Conservation (phyloP, 2,888 invertebrate genomes). For the Pachycephus smyrnensis region DNA sequence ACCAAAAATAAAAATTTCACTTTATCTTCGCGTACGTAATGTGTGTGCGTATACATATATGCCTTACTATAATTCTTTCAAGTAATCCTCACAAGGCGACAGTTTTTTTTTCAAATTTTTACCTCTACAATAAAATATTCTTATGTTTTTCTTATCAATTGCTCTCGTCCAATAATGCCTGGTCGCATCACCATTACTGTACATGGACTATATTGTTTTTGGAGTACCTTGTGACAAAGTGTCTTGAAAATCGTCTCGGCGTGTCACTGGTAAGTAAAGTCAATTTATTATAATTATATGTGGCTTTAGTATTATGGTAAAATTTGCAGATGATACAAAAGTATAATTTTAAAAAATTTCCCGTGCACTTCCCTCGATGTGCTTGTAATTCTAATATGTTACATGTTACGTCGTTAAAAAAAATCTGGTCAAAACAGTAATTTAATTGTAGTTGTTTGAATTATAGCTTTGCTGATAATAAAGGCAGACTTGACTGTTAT, state of each 20-base stretch:
- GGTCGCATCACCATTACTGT: background rate
- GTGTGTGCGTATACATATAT: background rate
- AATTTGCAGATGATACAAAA: background rate
- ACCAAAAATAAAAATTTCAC: constrained; percentile 41
- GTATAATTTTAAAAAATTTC: background rate
- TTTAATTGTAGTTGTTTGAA: background rate
- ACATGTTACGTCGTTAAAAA: background rate
- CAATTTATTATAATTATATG: background rate
- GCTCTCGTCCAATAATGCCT: background rate
- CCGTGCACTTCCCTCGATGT: background rate
- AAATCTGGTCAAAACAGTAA: background rate
- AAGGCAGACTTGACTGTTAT: background rate
- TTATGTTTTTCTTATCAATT: background rate
- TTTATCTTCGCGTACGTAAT: constrained; percentile 42
- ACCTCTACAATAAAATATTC: background rate
- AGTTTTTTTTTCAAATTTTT: background rate
- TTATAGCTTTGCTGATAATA: background rate
- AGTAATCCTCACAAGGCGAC: background rate
- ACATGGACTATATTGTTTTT: background rate
- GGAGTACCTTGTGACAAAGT: background rate
- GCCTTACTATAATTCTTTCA: background rate
- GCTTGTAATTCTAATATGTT: background rate
- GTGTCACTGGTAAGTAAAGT: background rate
- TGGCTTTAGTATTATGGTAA: background rate
- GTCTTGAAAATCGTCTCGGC: background rate